Evolutionary conservation across 1,140 invertebrate genomes (phyloP), one percentile per base, ranked within the genome.

Genomic region (Drosophila pruinosa): DNA sequence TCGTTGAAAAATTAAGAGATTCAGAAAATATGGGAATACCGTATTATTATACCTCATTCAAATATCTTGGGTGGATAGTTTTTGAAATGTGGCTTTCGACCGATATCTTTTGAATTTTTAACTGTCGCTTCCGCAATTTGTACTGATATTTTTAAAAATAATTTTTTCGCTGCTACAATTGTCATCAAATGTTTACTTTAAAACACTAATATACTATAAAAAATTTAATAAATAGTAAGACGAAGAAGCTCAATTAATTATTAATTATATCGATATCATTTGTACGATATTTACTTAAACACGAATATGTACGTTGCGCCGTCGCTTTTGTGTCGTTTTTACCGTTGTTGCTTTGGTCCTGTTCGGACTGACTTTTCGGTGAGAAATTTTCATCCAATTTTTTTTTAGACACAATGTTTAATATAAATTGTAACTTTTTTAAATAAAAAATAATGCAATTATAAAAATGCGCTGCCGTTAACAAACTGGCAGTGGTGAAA

Each of bases 291-390:
- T 53, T 31, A 2, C n/a, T 21, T 17, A 17, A 61, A 52, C 28
- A 8, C n/a, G 3, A 64, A 47, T 52, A 22, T 45, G 48, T 45
- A 36, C 52, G 19, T 45, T 47, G 28, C 39, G 62, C 52, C 52
- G 52, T 47, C 62, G 52, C 52, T 19, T 47, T 47, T 39, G 19
- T 31, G 26, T 21, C 26, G 38, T 34, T 56, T 47, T 47, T 24
- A 15, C 28, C 22, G 28, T 45, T 47, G 28, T 28, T 47, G 12
- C 28, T 45, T 19, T 22, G 43, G 45, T n/a, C 19, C 4, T 24
- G 19, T 38, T 57, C 28, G 28, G 62, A 10, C 22, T 7, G 14
- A 36, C 5, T 45, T 38, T 17, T 34, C 43, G 39, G 61, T 65
- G 12, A 65, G 62, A 15, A 21, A 15, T 43, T 54, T 10, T 3